Base-by-base conservation (phyloP, 2,888 invertebrate genomes). In the Stictocephala bisonia region DNA sequence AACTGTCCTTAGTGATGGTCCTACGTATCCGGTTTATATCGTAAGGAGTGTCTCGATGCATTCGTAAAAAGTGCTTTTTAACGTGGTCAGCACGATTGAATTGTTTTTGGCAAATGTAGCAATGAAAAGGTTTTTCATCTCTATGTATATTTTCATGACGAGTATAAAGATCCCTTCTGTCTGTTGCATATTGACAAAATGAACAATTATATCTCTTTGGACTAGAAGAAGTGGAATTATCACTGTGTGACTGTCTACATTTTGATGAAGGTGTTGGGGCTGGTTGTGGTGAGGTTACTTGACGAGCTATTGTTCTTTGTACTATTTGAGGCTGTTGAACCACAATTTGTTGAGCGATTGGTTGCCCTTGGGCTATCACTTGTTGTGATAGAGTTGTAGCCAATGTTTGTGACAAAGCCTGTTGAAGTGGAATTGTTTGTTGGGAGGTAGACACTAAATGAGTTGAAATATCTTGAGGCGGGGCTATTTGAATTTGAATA, bases 11-110 rank as follows among this genome's bases (percentile, higher is more conserved):
- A 7, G 50, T 18, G 26, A 50, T 60, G 20, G 71, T 75, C 44
- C 78, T 77, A 58, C 78, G 74, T 50, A 78, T 94, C 82, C 92
- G 89, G 80, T 93, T 92, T 73, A 94, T 86, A 81, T 96, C 95
- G 83, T 96, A 96, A 0, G 91, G 91, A 82, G 94, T 91, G 80
- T 95, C 96, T 50, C 95, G 89, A 82, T 96, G 96, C 94, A 96
- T 96, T 78, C 96, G 88, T 78, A 95, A 86, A 81, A 96, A 96
- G 84, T 96, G 96, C 82, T 96, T 96, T 85, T 96, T 96, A 53
- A 96, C 96, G 83, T 96, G 96, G 84, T 96, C 96, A 41, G 96
- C 96, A 67, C 96, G 88, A 84, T 96, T 96, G 86, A 96, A 96
- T 83, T 95, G 94, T 84, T 96, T 95, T 83, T 92, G 90, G 83